A percentile compares a stretch with the other conserved stretches of the same genome.
Conservation (phyloP, 1,140 invertebrate species). For the Ceratoteleas bidentatus region DNA sequence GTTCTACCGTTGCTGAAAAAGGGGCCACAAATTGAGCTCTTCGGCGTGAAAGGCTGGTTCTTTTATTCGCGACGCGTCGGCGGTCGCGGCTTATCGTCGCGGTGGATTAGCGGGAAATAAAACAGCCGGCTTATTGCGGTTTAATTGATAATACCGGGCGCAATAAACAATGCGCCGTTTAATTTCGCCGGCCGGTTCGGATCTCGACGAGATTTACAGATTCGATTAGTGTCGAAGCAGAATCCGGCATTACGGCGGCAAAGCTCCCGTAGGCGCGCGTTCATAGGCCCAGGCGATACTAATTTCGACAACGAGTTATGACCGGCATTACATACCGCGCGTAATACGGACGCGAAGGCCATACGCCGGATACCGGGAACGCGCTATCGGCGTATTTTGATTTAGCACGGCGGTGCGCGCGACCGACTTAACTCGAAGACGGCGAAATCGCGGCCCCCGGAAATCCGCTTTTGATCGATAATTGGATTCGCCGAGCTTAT, state of each 20-base stretch:
- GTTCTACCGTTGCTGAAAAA: neutral
- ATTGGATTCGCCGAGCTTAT: slow-evolving; percentile 53
- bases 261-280: slow-evolving; percentile 39
- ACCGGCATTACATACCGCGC: slow-evolving; percentile 67
- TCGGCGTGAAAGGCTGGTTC: neutral
- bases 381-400: slow-evolving; percentile 73
- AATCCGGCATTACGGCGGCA: slow-evolving; percentile 63
- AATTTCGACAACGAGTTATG: slow-evolving; percentile 75
- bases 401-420: slow-evolving; percentile 60
- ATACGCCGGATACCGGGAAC: slow-evolving; percentile 18
- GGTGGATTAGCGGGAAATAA: slow-evolving; percentile 10
- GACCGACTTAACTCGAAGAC: slow-evolving; percentile 15
- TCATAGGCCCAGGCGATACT: slow-evolving; percentile 75
- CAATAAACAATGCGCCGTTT: slow-evolving; percentile 55
- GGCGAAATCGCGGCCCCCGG: slow-evolving; percentile 25
- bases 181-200: slow-evolving; percentile 42
- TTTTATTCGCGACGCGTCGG: neutral
- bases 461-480: slow-evolving; percentile 67
- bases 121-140: neutral
- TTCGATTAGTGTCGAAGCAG: slow-evolving; percentile 73
- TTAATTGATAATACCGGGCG: slow-evolving; percentile 33
- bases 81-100: neutral
- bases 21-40: neutral
- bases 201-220: slow-evolving; percentile 73
- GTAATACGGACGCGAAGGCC: slow-evolving; percentile 39